Conservation (phyloP, 2,797 vertebrate genomes). For the Girardinus metallicus region DNA sequence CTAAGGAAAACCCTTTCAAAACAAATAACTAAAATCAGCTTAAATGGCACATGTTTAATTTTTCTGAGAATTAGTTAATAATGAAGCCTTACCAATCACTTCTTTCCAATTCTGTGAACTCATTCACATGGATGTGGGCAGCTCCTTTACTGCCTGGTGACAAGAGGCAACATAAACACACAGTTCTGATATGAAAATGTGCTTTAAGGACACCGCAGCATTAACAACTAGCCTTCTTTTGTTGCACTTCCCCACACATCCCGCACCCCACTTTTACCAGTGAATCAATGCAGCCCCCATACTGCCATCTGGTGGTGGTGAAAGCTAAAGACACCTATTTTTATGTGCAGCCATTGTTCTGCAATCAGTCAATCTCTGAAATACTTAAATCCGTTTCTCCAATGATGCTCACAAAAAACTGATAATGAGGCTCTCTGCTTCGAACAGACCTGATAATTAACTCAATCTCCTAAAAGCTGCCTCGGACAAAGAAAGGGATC, state of each 20-base stretch:
- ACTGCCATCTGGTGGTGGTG: constrained; percentile 72
- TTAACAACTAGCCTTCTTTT: constrained; percentile 18
- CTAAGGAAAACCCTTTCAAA: not conserved
- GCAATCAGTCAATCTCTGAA: constrained; percentile 41
- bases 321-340: constrained; percentile 34
- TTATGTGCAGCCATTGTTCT: constrained; percentile 62
- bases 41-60: constrained; percentile 11
- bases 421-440: not conserved
- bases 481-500: constrained; percentile 15
- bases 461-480: constrained; percentile 10
- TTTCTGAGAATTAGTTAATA: constrained; percentile 48
- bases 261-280: constrained; percentile 53
- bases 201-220: constrained; percentile 39
- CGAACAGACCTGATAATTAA: not conserved
- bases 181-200: constrained; percentile 66
- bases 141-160: constrained; percentile 95
- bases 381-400: not conserved
- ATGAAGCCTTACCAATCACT: constrained; percentile 86
- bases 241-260: constrained; percentile 1
- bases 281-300: constrained; percentile 28
- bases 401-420: not conserved
- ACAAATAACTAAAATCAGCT: constrained; percentile 23
- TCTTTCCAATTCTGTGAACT: constrained; percentile 87
- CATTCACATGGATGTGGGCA: constrained; percentile 89
- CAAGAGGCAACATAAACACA: constrained; percentile 95